A percentile compares a stretch with the other conserved stretches of the same genome.
These are phyloP conservation scores for Myotis davidii DNA, from an alignment of 2,113 vertebrate species.

Conservation along the genomic window DNA sequence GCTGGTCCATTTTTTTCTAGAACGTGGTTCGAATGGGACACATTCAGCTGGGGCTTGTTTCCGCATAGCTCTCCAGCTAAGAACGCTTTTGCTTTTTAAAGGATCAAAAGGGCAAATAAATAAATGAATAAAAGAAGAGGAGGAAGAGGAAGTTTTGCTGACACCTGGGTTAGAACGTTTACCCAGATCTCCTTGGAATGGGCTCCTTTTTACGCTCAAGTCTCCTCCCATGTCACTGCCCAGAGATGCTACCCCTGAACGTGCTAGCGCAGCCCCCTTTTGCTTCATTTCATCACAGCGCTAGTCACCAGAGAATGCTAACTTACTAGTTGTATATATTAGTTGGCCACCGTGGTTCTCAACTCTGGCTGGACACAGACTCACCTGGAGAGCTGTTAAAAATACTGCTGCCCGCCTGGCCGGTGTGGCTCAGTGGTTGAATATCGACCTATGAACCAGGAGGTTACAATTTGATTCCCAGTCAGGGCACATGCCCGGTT, in stretches of 20 bases:
- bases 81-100: neutral
- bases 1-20: too few relatives aligned
- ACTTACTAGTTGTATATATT: too few relatives aligned
- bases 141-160: neutral
- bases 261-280: neutral
- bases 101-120: neutral
- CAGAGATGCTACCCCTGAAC: neutral
- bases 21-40: neutral
- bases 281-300: fast-evolving
- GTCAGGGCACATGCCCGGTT: too few relatives aligned
- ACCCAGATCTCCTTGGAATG: neutral
- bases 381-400: neutral
- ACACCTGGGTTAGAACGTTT: neutral
- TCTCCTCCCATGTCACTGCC: fast-evolving
- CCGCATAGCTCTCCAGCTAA: neutral
- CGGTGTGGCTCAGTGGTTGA: too few relatives aligned
- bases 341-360: neutral
- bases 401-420: too few relatives aligned
- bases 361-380: neutral
- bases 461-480: too few relatives aligned
- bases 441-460: too few relatives aligned
- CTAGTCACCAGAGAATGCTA: fast-evolving
- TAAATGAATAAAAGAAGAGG: neutral
- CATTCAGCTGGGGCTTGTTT: neutral
- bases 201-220: neutral